These are phyloP conservation scores for Itoplectis maculator DNA, from an alignment of 2,888 invertebrate genomes.

Conservation along the genomic window DNA sequence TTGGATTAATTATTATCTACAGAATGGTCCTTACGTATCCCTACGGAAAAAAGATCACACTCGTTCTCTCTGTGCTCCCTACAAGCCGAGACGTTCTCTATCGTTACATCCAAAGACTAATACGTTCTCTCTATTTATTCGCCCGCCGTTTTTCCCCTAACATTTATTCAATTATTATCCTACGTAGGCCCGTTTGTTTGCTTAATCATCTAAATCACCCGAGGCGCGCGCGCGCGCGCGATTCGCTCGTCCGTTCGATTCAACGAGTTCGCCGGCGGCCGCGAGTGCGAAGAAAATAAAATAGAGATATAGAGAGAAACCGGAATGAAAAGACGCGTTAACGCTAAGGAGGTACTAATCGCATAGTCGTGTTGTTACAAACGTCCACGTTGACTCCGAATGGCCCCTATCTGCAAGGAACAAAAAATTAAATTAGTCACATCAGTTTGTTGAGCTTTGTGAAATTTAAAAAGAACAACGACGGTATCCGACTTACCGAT, in stretches of 20 bases:
- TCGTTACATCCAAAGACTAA: constrained; percentile 65
- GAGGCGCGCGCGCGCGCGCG: background rate
- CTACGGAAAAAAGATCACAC: constrained; percentile 64
- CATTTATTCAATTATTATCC: constrained; percentile 73
- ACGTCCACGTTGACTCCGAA: constrained; percentile 81
- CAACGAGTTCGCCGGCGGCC: constrained; percentile 22
- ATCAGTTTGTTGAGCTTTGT: too few species aligned
- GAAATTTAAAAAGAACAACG: background rate
- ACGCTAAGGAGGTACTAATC: constrained; percentile 61
- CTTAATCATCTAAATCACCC: constrained; percentile 75
- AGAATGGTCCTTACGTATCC: constrained; percentile 65
- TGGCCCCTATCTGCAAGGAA: constrained; percentile 82
- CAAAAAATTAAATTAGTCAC: constrained; percentile 26
- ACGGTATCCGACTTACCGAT: constrained; percentile 73
- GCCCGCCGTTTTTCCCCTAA: constrained; percentile 63
- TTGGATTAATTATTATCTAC: constrained; percentile 68
- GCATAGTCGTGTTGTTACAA: constrained; percentile 76
- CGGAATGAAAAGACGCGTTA: constrained; percentile 62
- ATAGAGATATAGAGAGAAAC: constrained; percentile 43
- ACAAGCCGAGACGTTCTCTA: constrained; percentile 63
- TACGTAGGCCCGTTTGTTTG: constrained; percentile 78
- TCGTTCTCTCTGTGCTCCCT: constrained; percentile 53
- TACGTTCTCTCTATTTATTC: constrained; percentile 62
- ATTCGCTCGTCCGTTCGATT: constrained; percentile 36
- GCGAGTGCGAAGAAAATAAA: constrained; percentile 14